Conservation (phyloP, 2,113 vertebrate species). For the Rhombomys opimus region DNA sequence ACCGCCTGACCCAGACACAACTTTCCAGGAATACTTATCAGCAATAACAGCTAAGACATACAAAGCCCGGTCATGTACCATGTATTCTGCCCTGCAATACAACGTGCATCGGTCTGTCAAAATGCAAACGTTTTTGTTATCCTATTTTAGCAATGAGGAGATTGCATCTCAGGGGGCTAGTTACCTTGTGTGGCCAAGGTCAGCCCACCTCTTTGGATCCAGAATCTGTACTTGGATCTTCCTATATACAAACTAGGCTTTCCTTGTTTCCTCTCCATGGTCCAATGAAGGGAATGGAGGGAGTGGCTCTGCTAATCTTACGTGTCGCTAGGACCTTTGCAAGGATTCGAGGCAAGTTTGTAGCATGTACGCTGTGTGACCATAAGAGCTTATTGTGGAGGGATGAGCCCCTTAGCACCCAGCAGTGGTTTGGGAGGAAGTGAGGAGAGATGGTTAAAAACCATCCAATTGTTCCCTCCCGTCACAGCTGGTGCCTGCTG, state of each 20-base stretch:
- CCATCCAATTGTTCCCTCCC: not conserved
- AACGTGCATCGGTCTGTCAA: not conserved
- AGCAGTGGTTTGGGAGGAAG: not conserved
- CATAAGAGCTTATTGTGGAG: not conserved
- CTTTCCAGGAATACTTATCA: not conserved
- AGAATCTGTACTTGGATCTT: not conserved
- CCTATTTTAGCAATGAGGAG: not conserved
- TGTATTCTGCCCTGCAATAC: not conserved
- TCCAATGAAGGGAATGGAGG: accelerated
- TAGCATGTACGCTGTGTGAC: not conserved
- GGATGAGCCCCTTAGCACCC: not conserved
- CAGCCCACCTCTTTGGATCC: not conserved
- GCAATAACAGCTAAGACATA: not conserved
- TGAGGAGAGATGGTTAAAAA: not conserved
- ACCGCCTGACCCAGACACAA: not conserved
- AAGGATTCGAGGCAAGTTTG: not conserved
- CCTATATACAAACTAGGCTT: not conserved
- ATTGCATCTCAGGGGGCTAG: not conserved
- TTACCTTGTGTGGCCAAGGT: not conserved
- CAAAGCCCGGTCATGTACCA: not conserved
- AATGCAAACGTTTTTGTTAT: not conserved
- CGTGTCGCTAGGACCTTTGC: not conserved
- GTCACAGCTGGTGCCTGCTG: not conserved
- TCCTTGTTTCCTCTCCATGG: not conserved
- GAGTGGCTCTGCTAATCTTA: not conserved